phyloP scores from a whole-genome alignment of 1,140 invertebrate genomes.

The Armadillidium nasatum region DNA sequence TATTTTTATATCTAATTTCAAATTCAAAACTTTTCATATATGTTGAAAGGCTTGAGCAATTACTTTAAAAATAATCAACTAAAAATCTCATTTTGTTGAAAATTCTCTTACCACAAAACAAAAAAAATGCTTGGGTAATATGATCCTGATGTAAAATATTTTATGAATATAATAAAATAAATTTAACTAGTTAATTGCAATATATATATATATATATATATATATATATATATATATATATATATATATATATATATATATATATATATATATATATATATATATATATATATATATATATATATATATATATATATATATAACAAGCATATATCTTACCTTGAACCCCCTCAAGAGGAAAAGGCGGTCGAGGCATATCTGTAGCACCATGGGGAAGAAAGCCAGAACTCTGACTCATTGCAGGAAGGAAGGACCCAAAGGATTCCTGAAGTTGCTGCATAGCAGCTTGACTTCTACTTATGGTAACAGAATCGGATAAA shows the following conservation, averaged over 20 bases:
- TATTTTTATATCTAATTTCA: too few species aligned
- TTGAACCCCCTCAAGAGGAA: constrained; percentile 43
- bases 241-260: constrained; percentile 26
- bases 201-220: constrained; percentile 31
- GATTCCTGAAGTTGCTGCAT: constrained; percentile 44
- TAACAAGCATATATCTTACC: constrained; percentile 30
- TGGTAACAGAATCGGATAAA: constrained; percentile 37
- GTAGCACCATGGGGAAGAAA: constrained; percentile 43
- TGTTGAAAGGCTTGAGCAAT: too few species aligned
- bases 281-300: constrained; percentile 10
- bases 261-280: constrained; percentile 24
- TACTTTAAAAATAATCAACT: too few species aligned
- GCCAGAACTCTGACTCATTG: constrained; percentile 42
- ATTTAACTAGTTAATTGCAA: too few species aligned
- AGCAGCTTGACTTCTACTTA: constrained; percentile 40
- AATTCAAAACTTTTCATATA: too few species aligned
- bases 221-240: constrained; percentile 8
- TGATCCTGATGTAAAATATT: too few species aligned
- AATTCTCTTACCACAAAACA: too few species aligned
- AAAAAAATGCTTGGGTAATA: too few species aligned
- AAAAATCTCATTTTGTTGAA: too few species aligned
- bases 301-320: constrained; percentile 31
- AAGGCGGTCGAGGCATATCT: constrained; percentile 41
- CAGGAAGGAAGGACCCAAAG: constrained; percentile 42
- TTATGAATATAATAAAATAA: too few species aligned